phyloP scores from a whole-genome alignment of 2,888 invertebrate species.

The Flexamia atlantica region DNA sequence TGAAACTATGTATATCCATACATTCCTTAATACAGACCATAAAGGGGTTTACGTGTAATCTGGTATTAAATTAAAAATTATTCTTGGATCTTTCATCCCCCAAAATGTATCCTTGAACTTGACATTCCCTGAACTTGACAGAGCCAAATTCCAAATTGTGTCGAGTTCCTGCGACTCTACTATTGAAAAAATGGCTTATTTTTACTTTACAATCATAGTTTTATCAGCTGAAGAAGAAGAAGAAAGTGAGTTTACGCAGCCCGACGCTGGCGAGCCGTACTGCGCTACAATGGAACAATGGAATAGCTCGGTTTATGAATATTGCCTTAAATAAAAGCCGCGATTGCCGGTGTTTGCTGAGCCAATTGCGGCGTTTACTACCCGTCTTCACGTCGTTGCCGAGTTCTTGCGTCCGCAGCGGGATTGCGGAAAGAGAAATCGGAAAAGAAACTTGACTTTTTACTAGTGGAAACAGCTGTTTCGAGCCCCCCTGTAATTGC shows the following conservation, averaged over 20 bases:
- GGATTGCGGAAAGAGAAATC: not conserved
- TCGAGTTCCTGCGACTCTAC: too few relatives aligned
- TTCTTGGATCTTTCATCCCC: too few relatives aligned
- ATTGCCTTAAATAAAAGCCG: conserved; percentile 47
- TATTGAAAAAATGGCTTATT: too few relatives aligned
- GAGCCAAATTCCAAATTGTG: too few relatives aligned
- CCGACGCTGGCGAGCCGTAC: not conserved
- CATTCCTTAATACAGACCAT: too few relatives aligned
- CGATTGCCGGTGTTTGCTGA: conserved; percentile 38
- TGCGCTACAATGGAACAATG: conserved; percentile 43
- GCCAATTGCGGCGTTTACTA: conserved; percentile 1
- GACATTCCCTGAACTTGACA: too few relatives aligned
- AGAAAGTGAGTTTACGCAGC: not conserved
- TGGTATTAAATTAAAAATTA: too few relatives aligned
- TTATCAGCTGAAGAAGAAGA: too few relatives aligned
- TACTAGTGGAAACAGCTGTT: not conserved
- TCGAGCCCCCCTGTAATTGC: not conserved
- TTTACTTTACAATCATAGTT: too few relatives aligned
- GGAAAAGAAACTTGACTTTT: not conserved
- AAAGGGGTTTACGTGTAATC: too few relatives aligned
- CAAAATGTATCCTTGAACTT: too few relatives aligned
- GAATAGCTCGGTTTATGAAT: conserved; percentile 45
- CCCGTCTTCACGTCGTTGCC: not conserved
- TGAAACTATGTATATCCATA: too few relatives aligned
- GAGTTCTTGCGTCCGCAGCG: not conserved